Evolutionary conservation across 2,113 vertebrate genomes (phyloP).

Genomic region (Dinomys branickii): DNA sequence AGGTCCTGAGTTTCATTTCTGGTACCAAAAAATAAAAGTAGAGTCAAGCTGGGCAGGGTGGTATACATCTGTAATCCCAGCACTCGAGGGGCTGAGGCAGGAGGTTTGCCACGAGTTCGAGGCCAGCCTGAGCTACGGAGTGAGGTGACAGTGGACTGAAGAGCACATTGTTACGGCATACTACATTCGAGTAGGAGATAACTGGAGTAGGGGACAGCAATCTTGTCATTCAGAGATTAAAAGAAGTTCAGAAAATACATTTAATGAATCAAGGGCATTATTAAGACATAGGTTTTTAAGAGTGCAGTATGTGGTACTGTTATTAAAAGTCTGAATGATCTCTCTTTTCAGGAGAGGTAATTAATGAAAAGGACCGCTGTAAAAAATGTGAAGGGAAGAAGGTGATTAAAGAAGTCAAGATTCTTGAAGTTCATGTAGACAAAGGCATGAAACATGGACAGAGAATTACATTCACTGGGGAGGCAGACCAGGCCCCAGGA

Average conservation of each 20-base stretch:
- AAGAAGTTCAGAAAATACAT: not conserved
- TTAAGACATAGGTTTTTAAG: not conserved
- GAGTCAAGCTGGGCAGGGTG: not conserved
- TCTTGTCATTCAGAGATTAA: not conserved
- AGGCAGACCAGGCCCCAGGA: conserved; percentile 98
- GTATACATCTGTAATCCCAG: not conserved
- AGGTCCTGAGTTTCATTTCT: too few relatives aligned
- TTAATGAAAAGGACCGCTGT: conserved; percentile 99
- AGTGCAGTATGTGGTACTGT: not conserved
- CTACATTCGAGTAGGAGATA: too few relatives aligned
- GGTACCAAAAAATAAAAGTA: not conserved
- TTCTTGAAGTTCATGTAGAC: conserved; percentile 98
- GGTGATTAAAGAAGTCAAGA: conserved; percentile 98
- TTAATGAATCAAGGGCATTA: not conserved
- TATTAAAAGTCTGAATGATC: not conserved
- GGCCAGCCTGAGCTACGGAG: not conserved
- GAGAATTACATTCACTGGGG: conserved; percentile 97
- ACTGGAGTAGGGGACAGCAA: not conserved
- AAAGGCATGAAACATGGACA: conserved; percentile 99
- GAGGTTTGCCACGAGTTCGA: not conserved
- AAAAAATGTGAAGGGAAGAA: conserved; percentile 99
- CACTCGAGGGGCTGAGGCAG: not conserved
- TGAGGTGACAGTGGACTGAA: not conserved
- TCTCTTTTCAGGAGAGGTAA: conserved; percentile 94
- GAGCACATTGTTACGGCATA: not conserved